Percentiles rank a stretch among this genome's conserved stretches.
Evolutionary conservation across 2,797 vertebrate species (phyloP).

Genomic region (Tragelaphus oryx): DNA sequence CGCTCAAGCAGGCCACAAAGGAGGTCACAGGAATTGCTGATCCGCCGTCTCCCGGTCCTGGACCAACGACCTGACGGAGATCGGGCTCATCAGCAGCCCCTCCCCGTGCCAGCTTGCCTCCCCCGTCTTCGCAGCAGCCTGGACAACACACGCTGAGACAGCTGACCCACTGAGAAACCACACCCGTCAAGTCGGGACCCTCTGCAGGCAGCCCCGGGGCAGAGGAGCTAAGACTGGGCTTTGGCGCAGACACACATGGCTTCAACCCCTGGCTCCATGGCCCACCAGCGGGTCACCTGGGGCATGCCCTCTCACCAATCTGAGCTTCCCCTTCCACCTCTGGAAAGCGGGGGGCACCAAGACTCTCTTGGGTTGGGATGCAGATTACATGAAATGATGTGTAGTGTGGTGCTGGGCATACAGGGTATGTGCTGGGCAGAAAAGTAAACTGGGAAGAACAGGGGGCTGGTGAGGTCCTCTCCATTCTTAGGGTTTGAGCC

Average conservation of each 20-base stretch:
- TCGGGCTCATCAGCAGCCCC: background rate
- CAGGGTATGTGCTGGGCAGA: background rate
- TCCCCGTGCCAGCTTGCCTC: background rate
- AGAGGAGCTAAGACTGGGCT: background rate
- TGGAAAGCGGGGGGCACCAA: background rate
- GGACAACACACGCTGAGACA: background rate
- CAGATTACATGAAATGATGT: fast-evolving
- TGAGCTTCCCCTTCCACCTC: background rate
- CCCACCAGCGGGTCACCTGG: background rate
- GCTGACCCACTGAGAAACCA: background rate
- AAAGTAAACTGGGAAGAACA: background rate
- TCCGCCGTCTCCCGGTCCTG: background rate
- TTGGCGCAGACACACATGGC: background rate
- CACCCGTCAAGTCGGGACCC: background rate
- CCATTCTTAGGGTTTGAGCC: background rate
- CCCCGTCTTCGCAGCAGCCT: background rate
- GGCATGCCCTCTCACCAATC: background rate
- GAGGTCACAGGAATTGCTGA: constrained; percentile 38
- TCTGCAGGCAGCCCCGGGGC: fast-evolving
- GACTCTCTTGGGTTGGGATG: background rate
- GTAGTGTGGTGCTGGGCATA: background rate
- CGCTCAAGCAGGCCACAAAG: background rate
- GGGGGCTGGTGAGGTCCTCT: background rate
- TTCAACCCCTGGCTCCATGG: background rate
- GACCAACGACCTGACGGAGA: background rate